Evolutionary conservation across 2,888 invertebrate species (phyloP).

Genomic region (Koerneria pararmatus): DNA sequence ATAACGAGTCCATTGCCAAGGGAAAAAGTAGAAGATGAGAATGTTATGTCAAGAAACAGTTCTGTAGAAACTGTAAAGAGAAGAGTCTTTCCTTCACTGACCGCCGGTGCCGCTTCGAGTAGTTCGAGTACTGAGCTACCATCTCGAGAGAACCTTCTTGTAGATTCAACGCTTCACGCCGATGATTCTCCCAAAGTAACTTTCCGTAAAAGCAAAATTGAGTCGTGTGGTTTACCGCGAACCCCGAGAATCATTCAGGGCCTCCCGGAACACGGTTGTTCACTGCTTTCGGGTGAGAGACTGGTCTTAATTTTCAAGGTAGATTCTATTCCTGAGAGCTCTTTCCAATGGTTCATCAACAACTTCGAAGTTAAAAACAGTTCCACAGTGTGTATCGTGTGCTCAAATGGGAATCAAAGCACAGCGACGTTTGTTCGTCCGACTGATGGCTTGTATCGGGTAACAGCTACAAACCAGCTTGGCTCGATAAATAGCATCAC

Average conservation of each 20-base stretch:
- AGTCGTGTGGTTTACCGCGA: slow-evolving; percentile 27
- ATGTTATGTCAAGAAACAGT: slow-evolving; percentile 18
- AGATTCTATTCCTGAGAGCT: slow-evolving; percentile 36
- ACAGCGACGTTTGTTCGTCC: slow-evolving; percentile 45
- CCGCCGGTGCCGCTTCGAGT: slow-evolving; percentile 19
- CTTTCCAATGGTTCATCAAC: slow-evolving; percentile 45
- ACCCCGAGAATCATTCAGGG: slow-evolving; percentile 22
- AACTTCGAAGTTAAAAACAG: slow-evolving; percentile 43
- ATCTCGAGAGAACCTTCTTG: slow-evolving; percentile 16
- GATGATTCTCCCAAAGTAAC: too few relatives aligned
- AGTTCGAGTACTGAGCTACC: slow-evolving; percentile 21
- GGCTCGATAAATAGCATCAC: slow-evolving; percentile 31
- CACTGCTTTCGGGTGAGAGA: slow-evolving; percentile 32
- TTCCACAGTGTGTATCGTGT: slow-evolving; percentile 28
- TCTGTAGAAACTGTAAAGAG: slow-evolving; percentile 39
- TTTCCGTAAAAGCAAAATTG: slow-evolving; percentile 10
- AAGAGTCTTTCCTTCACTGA: slow-evolving; percentile 24
- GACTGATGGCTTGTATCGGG: slow-evolving; percentile 48
- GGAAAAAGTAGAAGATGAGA: slow-evolving; percentile 29
- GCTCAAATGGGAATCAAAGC: slow-evolving; percentile 29
- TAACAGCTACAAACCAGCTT: slow-evolving; percentile 37
- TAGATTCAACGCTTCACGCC: slow-evolving; percentile 14
- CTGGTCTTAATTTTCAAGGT: slow-evolving; percentile 36
- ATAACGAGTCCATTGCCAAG: slow-evolving; percentile 27
- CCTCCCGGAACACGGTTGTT: slow-evolving; percentile 31